phyloP scores from a whole-genome alignment of 2,797 vertebrate genomes.

The Discoglossus pictus region DNA sequence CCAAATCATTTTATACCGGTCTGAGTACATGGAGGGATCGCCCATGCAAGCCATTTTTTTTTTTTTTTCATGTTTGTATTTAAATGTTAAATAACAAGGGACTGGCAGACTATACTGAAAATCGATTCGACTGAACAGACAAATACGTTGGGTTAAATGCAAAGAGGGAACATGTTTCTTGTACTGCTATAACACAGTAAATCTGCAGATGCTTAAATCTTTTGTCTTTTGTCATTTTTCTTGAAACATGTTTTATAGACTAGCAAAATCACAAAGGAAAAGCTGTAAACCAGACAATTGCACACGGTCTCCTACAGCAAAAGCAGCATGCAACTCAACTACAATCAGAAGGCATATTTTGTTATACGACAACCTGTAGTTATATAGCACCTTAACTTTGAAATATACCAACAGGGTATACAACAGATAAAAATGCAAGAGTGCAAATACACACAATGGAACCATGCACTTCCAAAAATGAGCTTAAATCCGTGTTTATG shows the following conservation, averaged over 20 bases:
- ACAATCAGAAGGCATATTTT: neutral
- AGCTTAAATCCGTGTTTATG: too few species aligned
- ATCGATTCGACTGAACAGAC: slow-evolving; percentile 15
- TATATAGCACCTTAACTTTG: neutral
- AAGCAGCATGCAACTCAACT: slow-evolving; percentile 4
- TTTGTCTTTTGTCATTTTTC: slow-evolving; percentile 11
- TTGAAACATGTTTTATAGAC: slow-evolving; percentile 23
- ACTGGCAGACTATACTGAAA: slow-evolving; percentile 15
- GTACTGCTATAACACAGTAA: neutral
- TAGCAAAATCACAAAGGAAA: slow-evolving; percentile 31
- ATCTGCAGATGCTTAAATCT: neutral
- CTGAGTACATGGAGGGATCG: slow-evolving; percentile 9
- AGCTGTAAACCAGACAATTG: slow-evolving; percentile 16
- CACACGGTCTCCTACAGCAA: neutral
- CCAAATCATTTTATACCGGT: slow-evolving; percentile 18
- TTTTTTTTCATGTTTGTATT: slow-evolving; percentile 12
- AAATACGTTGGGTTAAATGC: slow-evolving; percentile 7
- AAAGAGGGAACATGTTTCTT: slow-evolving; percentile 7
- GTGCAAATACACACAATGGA: too few species aligned
- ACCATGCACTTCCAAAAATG: too few species aligned
- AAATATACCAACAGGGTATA: neutral
- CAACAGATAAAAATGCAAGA: too few species aligned
- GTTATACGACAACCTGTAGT: neutral
- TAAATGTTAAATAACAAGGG: slow-evolving; percentile 21
- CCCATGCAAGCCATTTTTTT: slow-evolving; percentile 5